Evolutionary conservation across 1,140 invertebrate species (phyloP).

Genomic region (Thaumetopoea pityocampa): DNA sequence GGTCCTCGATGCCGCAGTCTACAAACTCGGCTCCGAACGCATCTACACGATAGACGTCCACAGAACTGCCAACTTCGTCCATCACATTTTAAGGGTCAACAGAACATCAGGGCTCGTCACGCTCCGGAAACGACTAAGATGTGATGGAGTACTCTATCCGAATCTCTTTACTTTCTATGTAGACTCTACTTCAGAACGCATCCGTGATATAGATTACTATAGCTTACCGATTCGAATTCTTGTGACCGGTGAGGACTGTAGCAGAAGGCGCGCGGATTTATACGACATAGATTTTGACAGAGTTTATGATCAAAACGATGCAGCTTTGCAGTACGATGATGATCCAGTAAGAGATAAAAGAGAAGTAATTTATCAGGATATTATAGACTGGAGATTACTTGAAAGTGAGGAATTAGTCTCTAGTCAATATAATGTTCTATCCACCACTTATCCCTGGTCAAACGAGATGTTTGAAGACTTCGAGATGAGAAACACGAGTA

Average conservation of each 20-base stretch:
- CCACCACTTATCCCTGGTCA: slow-evolving; percentile 64
- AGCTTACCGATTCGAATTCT: slow-evolving; percentile 87
- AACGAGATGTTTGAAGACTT: slow-evolving; percentile 78
- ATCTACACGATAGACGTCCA: slow-evolving; percentile 86
- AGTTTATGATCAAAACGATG: slow-evolving; percentile 70
- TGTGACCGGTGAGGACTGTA: slow-evolving; percentile 84
- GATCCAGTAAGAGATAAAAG: slow-evolving; percentile 64
- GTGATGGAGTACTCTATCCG: slow-evolving; percentile 88
- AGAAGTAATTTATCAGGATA: slow-evolving; percentile 50
- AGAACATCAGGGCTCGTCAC: slow-evolving; percentile 84
- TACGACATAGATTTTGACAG: slow-evolving; percentile 72
- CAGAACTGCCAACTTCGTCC: slow-evolving; percentile 87
- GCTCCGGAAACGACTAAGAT: slow-evolving; percentile 83
- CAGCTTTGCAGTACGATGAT: slow-evolving; percentile 61
- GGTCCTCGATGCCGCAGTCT: slow-evolving; percentile 89
- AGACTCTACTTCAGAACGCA: slow-evolving; percentile 87
- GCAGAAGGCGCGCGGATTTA: slow-evolving; percentile 52
- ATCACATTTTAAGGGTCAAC: slow-evolving; percentile 85
- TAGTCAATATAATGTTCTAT: slow-evolving; percentile 69
- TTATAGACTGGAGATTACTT: slow-evolving; percentile 66
- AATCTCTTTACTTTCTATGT: slow-evolving; percentile 91
- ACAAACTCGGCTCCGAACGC: slow-evolving; percentile 83
- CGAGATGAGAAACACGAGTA: slow-evolving; percentile 72
- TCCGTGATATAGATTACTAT: slow-evolving; percentile 89
- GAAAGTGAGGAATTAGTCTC: slow-evolving; percentile 59